A percentile compares a stretch with the other conserved stretches of the same genome.
Conservation (phyloP, 1,140 invertebrate species). For the Stratiolaelaps scimitus region DNA sequence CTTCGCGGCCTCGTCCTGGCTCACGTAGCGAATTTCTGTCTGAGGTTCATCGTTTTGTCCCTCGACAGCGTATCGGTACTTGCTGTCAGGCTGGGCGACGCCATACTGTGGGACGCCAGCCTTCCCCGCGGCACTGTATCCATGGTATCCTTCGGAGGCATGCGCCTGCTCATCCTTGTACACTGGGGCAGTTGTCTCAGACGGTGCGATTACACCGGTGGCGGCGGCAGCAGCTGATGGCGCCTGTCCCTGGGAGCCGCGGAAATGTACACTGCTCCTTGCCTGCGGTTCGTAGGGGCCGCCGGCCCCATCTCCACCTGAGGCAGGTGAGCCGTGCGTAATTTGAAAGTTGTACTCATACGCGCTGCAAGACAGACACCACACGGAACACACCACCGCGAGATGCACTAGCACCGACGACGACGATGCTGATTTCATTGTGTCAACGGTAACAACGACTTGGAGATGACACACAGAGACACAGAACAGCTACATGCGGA, state of each 20-base stretch:
- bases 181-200: neutral
- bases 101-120: neutral
- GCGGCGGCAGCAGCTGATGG: too few relatives aligned
- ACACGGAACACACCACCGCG: neutral
- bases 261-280: constrained; percentile 16
- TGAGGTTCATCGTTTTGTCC: constrained; percentile 19
- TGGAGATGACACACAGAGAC: too few relatives aligned
- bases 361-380: neutral
- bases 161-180: constrained; percentile 23
- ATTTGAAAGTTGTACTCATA: constrained; percentile 25
- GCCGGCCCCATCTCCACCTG: neutral
- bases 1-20: constrained; percentile 8
- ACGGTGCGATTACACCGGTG: too few relatives aligned
- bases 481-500: too few relatives aligned
- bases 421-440: neutral
- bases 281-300: neutral
- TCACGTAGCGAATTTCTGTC: neutral
- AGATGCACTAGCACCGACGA: constrained; percentile 4
- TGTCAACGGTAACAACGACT: neutral
- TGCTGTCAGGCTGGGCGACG: constrained; percentile 1
- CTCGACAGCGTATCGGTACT: constrained; percentile 11
- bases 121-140: neutral
- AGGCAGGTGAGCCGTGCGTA: neutral
- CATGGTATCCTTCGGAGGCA: constrained; percentile 21
- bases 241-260: neutral